Base-by-base conservation (phyloP, 2,888 invertebrate genomes). In the Xestia sexstrigata region DNA sequence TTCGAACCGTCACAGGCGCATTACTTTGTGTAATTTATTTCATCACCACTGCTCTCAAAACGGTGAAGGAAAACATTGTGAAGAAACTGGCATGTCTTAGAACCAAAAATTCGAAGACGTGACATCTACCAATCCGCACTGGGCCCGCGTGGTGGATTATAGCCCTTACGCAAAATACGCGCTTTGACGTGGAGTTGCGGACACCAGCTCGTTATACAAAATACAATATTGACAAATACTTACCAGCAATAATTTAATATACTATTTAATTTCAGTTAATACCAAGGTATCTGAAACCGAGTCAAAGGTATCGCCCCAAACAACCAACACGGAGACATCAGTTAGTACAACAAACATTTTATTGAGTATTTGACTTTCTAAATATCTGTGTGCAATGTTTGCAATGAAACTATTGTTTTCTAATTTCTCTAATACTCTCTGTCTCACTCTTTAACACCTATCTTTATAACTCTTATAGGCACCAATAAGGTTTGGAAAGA, bases 401-500 rank as follows among this genome's bases (percentile, higher is more conserved):
- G 92, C 90, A 89, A 87, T 83, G 84, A 91, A 89, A 91, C 87
- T 92, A 84, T 88, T 90, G 81, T 90, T 91, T 84, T 93, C 89
- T 90, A 87, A 87, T 86, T 90, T 89, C 89, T 93, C 81, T 90
- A 87, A 90, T 91, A 75, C 88, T 89, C 78, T 88, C 89, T 89
- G 67, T 87, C 88, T 90, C 84, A 87, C 89, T 87, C 88, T 89
- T 83, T 85, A 87, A 88, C 74, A 88, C 82, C 86, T 91, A 87
- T 90, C 90, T 88, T 89, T 87, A 83, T 89, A 89, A 90, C 93
- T 93, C 93, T 94, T 95, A 87, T 96, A 96, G 96, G 95, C 95
- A 92, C 94, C 94, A 87, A 92, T 96, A 93, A 95, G 93, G 91
- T 96, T 96, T 93, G 96, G 96, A 92, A 96, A 97, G 92, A 97